phyloP scores from a whole-genome alignment of 2,888 invertebrate species.

The Himalopsyche kuldschensis region DNA sequence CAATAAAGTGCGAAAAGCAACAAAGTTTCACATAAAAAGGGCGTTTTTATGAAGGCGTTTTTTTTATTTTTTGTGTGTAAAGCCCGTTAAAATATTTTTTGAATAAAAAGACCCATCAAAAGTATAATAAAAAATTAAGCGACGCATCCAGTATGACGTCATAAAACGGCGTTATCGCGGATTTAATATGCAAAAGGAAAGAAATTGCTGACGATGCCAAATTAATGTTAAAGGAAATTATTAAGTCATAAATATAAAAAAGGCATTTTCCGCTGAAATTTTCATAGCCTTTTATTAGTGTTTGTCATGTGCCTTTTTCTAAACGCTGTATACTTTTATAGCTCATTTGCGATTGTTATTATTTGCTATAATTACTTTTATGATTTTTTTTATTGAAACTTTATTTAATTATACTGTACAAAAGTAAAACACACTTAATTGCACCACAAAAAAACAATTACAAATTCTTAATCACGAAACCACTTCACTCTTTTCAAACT shows the following conservation, averaged over 20 bases:
- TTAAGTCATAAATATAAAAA: background rate
- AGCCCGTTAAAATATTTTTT: background rate
- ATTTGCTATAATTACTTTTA: background rate
- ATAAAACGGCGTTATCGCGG: background rate
- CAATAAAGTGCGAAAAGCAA: background rate
- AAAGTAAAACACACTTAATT: background rate
- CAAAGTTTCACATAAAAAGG: background rate
- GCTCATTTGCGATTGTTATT: background rate
- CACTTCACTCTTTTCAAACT: too few species aligned
- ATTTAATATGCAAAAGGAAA: background rate
- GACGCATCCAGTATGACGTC: background rate
- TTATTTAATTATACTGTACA: background rate
- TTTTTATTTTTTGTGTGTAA: background rate
- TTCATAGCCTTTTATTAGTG: background rate
- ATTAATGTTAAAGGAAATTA: background rate
- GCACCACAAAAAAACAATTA: too few species aligned
- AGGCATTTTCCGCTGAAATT: background rate
- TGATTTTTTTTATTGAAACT: background rate
- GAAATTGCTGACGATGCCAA: background rate
- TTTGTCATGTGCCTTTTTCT: background rate
- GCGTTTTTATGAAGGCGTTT: background rate
- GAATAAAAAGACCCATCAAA: background rate
- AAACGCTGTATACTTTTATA: background rate
- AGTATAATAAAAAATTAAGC: background rate
- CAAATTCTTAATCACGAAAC: too few species aligned